These are phyloP conservation scores for Ficedula albicollis DNA, from an alignment of 2,797 vertebrate genomes.

Conservation along the genomic window DNA sequence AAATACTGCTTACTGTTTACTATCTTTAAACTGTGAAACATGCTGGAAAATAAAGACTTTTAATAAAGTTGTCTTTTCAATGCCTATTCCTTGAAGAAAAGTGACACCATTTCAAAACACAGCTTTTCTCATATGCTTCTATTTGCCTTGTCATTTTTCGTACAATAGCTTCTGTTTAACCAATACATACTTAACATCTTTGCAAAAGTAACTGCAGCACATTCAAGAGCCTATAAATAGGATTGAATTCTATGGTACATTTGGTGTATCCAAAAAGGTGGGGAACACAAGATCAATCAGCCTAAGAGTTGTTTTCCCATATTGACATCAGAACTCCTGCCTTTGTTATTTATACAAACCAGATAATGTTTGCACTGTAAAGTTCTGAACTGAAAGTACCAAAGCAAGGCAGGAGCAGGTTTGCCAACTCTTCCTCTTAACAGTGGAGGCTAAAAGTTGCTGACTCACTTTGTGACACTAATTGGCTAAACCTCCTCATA, in stretches of 20 bases:
- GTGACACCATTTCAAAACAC: conserved; percentile 32
- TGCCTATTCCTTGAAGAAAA: conserved; percentile 2
- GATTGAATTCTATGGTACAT: not conserved
- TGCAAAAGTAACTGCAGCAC: not conserved
- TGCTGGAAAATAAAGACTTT: conserved; percentile 16
- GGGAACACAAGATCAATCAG: not conserved
- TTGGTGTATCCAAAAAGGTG: not conserved
- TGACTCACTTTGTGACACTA: not conserved
- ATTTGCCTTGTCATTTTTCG: conserved; percentile 29
- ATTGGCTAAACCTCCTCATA: not conserved
- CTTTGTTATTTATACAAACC: conserved; percentile 52
- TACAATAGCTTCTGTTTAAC: conserved; percentile 15
- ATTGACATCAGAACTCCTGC: not conserved
- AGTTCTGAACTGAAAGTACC: conserved; percentile 29
- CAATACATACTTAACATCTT: not conserved
- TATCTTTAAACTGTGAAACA: conserved; percentile 15
- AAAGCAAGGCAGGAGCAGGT: conserved; percentile 21
- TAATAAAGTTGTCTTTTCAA: conserved; percentile 25
- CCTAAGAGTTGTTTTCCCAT: not conserved
- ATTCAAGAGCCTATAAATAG: not conserved
- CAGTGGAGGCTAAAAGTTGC: not conserved
- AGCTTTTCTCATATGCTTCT: not conserved
- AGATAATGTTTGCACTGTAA: conserved; percentile 28
- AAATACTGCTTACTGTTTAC: conserved; percentile 6
- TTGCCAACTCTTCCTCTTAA: not conserved